A percentile compares a stretch with the other conserved stretches of the same genome.
These are phyloP conservation scores for Epizoanthus stellaris DNA, from an alignment of 92 coral and sea anemone species.

Conservation along the genomic window DNA sequence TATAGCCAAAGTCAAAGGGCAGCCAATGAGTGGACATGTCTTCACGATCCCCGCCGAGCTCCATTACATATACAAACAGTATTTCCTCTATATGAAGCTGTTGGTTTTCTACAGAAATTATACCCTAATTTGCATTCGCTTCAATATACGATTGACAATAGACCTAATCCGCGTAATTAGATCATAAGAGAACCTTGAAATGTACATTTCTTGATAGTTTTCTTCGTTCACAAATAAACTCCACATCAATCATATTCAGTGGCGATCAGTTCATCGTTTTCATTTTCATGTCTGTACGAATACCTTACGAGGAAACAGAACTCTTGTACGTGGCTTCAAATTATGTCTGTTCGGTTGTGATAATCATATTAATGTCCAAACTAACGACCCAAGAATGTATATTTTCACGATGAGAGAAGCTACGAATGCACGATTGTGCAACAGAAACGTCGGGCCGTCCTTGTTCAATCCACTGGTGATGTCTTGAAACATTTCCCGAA, in stretches of 20 bases:
- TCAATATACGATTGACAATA: neutral
- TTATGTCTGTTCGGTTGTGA: neutral
- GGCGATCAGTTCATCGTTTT: neutral
- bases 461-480: too few species aligned
- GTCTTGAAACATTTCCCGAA: too few species aligned
- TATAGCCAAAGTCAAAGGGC: too few species aligned
- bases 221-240: neutral
- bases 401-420: neutral
- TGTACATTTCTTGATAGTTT: neutral
- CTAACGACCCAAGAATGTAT: slow-evolving; percentile 27
- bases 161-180: neutral
- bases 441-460: too few species aligned
- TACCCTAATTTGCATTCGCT: slow-evolving; percentile 20
- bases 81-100: neutral
- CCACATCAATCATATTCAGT: neutral
- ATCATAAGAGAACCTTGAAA: slow-evolving; percentile 15
- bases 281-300: neutral
- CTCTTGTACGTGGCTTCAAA: neutral
- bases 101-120: neutral
- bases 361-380: neutral
- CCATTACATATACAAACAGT: neutral
- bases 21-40: too few species aligned
- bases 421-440: too few species aligned
- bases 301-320: slow-evolving; percentile 3
- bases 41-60: neutral